Evolutionary conservation across 2,113 vertebrate species (phyloP).

Genomic region (Lamprologus callipterus): DNA sequence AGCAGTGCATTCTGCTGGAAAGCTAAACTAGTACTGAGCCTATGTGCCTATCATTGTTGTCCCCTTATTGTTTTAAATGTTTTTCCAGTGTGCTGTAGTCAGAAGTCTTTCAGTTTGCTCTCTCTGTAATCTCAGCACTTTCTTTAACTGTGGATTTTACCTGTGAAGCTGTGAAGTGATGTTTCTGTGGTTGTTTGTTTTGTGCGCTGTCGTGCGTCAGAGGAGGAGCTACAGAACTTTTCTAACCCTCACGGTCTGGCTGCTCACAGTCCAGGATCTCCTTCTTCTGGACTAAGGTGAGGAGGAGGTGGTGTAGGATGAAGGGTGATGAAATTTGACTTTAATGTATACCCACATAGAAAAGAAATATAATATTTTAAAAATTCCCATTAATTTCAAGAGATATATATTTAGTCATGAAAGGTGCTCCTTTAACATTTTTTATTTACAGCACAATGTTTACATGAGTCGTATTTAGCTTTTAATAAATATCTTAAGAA

Average conservation of each 20-base stretch:
- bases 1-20: neutral
- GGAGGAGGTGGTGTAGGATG: neutral
- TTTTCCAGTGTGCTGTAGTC: conserved; percentile 20
- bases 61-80: conserved; percentile 18
- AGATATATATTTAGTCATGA: neutral
- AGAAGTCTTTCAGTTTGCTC: conserved; percentile 14
- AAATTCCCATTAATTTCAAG: neutral
- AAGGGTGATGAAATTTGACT: neutral
- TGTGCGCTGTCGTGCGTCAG: conserved; percentile 59
- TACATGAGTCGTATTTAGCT: neutral
- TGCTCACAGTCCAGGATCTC: conserved; percentile 75
- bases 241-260: conserved; percentile 78
- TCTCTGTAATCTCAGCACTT: neutral
- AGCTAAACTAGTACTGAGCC: neutral
- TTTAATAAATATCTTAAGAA: neutral
- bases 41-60: neutral
- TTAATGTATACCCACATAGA: neutral
- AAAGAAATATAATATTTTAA: neutral
- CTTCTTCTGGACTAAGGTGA: conserved; percentile 69
- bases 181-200: conserved; percentile 59
- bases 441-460: neutral
- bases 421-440: neutral
- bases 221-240: conserved; percentile 77
- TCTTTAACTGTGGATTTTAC: conserved; percentile 20
- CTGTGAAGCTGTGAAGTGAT: conserved; percentile 34